A percentile compares a stretch with the other conserved stretches of the same genome.
Conservation (phyloP, 2,113 vertebrate genomes). For the Cacatua alba region DNA sequence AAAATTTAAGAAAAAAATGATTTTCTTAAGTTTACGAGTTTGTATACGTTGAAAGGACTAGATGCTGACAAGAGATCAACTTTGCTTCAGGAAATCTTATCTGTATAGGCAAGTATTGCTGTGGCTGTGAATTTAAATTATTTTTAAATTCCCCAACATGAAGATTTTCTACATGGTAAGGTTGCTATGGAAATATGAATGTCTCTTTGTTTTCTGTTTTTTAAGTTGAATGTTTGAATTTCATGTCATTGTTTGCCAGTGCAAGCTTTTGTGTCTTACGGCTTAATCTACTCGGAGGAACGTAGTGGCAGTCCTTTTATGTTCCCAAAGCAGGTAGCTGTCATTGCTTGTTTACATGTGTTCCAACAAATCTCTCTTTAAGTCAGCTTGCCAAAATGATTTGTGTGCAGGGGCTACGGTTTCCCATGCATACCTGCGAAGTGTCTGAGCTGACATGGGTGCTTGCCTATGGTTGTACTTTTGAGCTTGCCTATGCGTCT, state of each 20-base stretch:
- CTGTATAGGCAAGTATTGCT: background rate
- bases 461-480: background rate
- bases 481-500: background rate
- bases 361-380: background rate
- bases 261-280: background rate
- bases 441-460: background rate
- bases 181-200: conserved; percentile 63
- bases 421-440: background rate
- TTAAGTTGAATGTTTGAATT: background rate
- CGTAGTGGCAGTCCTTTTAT: background rate
- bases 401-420: background rate
- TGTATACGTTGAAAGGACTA: background rate
- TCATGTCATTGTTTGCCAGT: background rate
- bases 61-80: background rate
- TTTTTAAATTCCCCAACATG: background rate
- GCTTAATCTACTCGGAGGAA: background rate
- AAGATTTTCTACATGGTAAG: conserved; percentile 30
- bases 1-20: background rate
- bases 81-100: background rate
- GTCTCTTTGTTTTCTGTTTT: conserved; percentile 4
- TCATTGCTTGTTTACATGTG: background rate
- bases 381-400: background rate
- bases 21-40: background rate
- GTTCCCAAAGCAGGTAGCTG: background rate
- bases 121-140: background rate